Conservation (phyloP, 2,888 invertebrate genomes). For the Andrena hattorfiana region DNA sequence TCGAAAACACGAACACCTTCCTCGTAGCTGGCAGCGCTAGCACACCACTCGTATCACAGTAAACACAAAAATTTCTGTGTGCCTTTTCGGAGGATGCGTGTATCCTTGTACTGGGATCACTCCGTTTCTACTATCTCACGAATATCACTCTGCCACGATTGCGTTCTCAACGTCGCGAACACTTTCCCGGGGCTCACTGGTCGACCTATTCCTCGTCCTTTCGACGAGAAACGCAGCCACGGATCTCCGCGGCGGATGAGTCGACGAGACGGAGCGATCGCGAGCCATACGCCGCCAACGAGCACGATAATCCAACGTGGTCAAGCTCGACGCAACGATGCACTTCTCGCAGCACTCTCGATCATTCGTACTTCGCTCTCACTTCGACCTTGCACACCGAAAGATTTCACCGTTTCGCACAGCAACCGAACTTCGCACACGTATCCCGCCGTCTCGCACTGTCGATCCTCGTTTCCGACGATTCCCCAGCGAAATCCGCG, state of each 20-base stretch:
- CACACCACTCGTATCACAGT: slow-evolving; percentile 43
- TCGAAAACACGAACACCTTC: slow-evolving; percentile 40
- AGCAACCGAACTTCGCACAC: not conserved
- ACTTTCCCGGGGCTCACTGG: slow-evolving; percentile 23
- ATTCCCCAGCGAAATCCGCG: not conserved
- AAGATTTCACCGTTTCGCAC: slow-evolving; percentile 21
- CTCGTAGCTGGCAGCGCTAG: not conserved
- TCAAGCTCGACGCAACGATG: not conserved
- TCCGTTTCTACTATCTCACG: slow-evolving; percentile 19
- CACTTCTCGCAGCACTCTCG: slow-evolving; percentile 29
- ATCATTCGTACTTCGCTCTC: slow-evolving; percentile 18
- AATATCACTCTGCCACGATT: slow-evolving; percentile 20
- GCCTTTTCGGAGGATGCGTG: not conserved
- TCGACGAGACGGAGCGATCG: slow-evolving; percentile 28
- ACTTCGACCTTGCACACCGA: slow-evolving; percentile 1
- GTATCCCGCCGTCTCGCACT: not conserved
- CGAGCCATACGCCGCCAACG: slow-evolving; percentile 37
- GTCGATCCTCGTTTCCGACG: no score
- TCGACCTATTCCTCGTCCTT: slow-evolving; percentile 18
- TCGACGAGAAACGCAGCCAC: slow-evolving; percentile 16
- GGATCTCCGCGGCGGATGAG: slow-evolving; percentile 32
- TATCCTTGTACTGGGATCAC: slow-evolving; percentile 15
- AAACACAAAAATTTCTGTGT: not conserved
- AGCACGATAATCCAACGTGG: slow-evolving; percentile 22
- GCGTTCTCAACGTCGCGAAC: slow-evolving; percentile 4